These are phyloP conservation scores for Cynocephalus volans DNA, from an alignment of 2,113 vertebrate species.

Conservation along the genomic window DNA sequence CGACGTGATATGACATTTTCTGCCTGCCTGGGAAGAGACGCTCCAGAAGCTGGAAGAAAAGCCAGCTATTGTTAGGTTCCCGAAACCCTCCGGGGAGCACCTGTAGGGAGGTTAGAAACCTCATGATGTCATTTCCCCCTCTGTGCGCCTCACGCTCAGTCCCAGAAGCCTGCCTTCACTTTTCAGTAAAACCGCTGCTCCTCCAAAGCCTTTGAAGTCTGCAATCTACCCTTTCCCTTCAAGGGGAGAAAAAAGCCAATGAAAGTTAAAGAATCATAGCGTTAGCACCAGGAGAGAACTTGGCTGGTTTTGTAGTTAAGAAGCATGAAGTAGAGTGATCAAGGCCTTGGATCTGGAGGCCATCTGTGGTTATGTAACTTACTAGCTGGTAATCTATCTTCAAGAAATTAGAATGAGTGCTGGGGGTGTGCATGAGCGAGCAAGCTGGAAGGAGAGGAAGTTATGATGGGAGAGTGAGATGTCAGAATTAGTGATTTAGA, in stretches of 20 bases:
- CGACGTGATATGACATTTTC: not conserved
- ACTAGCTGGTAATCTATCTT: not conserved
- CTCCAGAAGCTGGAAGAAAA: not conserved
- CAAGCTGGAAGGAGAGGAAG: not conserved
- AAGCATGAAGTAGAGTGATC: not conserved
- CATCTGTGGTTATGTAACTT: not conserved
- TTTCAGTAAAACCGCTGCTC: not conserved
- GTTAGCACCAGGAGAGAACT: not conserved
- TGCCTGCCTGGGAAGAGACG: not conserved
- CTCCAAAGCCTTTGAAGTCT: conserved; percentile 24
- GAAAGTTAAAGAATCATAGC: not conserved
- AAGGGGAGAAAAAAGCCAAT: not conserved
- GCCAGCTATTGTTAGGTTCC: conserved; percentile 1
- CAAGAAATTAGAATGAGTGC: not conserved
- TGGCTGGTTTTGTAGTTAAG: not conserved
- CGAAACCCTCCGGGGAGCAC: not conserved
- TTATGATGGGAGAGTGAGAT: not conserved
- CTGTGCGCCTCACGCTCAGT: not conserved
- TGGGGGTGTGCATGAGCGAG: not conserved
- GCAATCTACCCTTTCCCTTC: not conserved
- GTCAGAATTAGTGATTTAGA: not conserved
- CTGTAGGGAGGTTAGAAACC: conserved; percentile 1
- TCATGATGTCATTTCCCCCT: conserved; percentile 15
- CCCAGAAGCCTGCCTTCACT: not conserved
- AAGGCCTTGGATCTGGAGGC: not conserved